Evolutionary conservation across 1,140 invertebrate species (phyloP), one percentile per base, ranked within the genome.

Genomic region (Druon quercuslanigerum): DNA sequence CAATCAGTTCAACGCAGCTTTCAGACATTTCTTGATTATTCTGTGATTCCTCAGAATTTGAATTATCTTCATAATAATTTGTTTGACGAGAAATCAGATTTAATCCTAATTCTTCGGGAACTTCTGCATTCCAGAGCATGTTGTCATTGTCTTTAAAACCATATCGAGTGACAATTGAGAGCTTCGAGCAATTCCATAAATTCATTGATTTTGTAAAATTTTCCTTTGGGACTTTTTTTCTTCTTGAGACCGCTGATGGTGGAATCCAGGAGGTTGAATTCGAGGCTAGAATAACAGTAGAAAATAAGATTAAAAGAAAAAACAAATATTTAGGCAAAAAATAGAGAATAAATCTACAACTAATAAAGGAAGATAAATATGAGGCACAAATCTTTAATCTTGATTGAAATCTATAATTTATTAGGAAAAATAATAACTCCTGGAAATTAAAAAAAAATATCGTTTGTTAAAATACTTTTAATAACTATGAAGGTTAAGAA

Each of bases 101-200:
- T n/a, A 82, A 50, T 50, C 79, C 78, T 13, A 78, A 12, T 52
- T 76, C 71, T 20, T 60, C 71, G 71, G 71, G 72, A 74, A 72
- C 72, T 74, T 73, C 71, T 14, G 77, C 76, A 7, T 84, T 79
- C 74, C 84, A 82, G 0, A 82, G 19, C 51, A 79, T 70, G 25
- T 71, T 84, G 25, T 84, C 83, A 25, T 82, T 84, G 72, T 85
- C 88, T n/a, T 87, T 87, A 17, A 90, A 90, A 76, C 85, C 83
- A 71, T 90, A 91, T 16, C 90, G 78, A 7, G 90, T 91, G 17
- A 91, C 86, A 52, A 91, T 90, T 8, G 90, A 84, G 9, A 91
- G 76, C 40, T 82, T 82, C 0, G 90, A 80, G 51, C 86, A 90
- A 13, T 79, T 85, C 87, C 84, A 90, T 33, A 85, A 85, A 66